These are phyloP conservation scores for Grammomys dolichurus DNA, from an alignment of 2,113 vertebrate species.

Conservation along the genomic window DNA sequence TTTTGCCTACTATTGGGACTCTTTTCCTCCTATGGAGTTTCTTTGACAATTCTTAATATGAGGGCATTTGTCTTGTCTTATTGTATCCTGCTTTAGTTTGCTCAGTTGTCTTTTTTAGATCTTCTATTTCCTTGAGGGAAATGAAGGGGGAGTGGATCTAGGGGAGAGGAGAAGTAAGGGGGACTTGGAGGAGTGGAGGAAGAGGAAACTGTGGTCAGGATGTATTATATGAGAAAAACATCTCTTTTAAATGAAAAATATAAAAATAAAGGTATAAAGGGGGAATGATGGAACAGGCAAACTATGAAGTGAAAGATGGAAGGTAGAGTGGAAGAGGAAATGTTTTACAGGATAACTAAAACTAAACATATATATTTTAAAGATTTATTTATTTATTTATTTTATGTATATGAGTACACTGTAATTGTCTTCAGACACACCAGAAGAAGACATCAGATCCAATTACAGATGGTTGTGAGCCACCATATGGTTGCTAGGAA, in stretches of 20 bases:
- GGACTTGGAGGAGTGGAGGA: background rate
- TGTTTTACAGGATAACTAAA: background rate
- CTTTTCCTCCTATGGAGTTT: background rate
- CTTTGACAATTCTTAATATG: background rate
- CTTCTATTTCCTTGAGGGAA: background rate
- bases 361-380: too few species aligned
- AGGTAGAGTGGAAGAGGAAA: background rate
- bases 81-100: background rate
- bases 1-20: background rate
- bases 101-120: background rate
- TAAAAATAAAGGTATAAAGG: background rate
- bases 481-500: too few species aligned
- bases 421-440: too few species aligned
- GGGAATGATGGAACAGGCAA: background rate
- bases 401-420: too few species aligned
- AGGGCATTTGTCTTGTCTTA: background rate
- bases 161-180: background rate
- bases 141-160: background rate
- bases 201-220: background rate
- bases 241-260: background rate
- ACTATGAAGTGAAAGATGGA: background rate
- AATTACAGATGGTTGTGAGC: too few species aligned
- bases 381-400: too few species aligned
- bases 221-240: background rate
- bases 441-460: too few species aligned